Evolutionary conservation across 2,888 invertebrate genomes (phyloP).

Genomic region (Toxonevra muliebris): DNA sequence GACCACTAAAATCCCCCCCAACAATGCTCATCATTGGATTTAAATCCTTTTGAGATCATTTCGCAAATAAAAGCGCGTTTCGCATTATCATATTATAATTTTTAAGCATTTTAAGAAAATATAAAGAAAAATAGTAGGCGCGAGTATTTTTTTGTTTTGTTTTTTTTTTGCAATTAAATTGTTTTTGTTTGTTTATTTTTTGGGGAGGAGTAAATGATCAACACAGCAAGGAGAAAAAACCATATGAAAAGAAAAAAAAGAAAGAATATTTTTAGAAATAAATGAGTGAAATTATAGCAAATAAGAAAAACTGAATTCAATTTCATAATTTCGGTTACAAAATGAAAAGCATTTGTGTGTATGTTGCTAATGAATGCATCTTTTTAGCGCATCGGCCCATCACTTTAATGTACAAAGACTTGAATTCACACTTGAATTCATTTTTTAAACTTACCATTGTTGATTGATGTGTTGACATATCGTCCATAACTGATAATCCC

Average conservation of each 20-base stretch:
- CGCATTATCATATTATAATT: neutral
- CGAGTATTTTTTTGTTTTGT: constrained; percentile 19
- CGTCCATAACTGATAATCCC: constrained; percentile 69
- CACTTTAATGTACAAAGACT: no score
- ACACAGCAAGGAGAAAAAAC: constrained; percentile 46
- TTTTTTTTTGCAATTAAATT: constrained; percentile 32
- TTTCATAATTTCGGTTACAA: no score
- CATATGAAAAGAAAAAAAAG: constrained; percentile 41
- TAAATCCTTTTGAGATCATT: constrained; percentile 61
- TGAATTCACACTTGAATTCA: constrained; percentile 2
- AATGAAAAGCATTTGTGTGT: no score
- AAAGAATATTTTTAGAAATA: constrained; percentile 33
- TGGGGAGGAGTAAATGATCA: constrained; percentile 44
- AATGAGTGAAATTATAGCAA: constrained; percentile 34
- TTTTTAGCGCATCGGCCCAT: no score
- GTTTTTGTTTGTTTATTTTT: constrained; percentile 32
- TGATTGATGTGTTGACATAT: constrained; percentile 66
- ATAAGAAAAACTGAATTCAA: constrained; percentile 13
- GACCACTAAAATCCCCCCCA: constrained; percentile 64
- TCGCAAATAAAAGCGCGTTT: constrained; percentile 10
- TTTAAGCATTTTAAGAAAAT: constrained; percentile 10
- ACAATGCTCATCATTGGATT: constrained; percentile 66
- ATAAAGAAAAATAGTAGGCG: neutral
- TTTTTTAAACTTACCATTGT: constrained; percentile 65
- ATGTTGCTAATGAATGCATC: no score